Evolutionary conservation across 2,888 invertebrate species (phyloP).

Genomic region (Poecilobothrus nobilitatus): DNA sequence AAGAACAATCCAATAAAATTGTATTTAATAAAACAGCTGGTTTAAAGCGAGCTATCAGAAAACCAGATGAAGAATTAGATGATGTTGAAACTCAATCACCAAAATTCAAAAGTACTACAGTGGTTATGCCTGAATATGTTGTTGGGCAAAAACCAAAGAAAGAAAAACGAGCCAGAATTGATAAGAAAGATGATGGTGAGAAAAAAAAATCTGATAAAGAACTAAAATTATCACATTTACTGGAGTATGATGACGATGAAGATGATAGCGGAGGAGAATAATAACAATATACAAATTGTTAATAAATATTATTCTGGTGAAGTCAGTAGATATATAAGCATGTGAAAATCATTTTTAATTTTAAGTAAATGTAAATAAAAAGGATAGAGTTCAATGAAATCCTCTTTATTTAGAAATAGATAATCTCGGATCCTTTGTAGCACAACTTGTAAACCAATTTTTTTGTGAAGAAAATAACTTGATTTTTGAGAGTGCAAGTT

Average conservation of each 20-base stretch:
- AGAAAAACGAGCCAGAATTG: constrained; percentile 40
- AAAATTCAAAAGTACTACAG: constrained; percentile 57
- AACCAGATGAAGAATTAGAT: constrained; percentile 30
- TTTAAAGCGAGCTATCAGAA: constrained; percentile 31
- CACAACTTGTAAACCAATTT: too few relatives aligned
- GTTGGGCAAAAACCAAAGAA: constrained; percentile 57
- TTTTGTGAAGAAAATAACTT: too few relatives aligned
- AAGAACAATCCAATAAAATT: constrained; percentile 25
- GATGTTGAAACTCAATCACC: constrained; percentile 42
- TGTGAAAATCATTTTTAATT: too few relatives aligned
- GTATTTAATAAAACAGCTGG: constrained; percentile 40
- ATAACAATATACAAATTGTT: too few relatives aligned
- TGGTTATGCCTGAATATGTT: constrained; percentile 76
- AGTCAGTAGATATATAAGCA: too few relatives aligned
- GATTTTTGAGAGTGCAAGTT: too few relatives aligned
- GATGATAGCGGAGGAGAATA: constrained; percentile 13
- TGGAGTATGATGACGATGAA: constrained; percentile 35
- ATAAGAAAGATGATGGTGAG: constrained; percentile 11
- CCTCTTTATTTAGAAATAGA: too few relatives aligned
- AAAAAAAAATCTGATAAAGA: constrained; percentile 31
- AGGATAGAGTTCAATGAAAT: too few relatives aligned
- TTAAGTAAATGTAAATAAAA: too few relatives aligned
- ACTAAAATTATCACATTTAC: constrained; percentile 50
- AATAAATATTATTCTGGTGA: too few relatives aligned
- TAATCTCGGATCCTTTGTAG: too few relatives aligned